Conservation (phyloP, 2,113 vertebrate genomes). For the Seriola rivoliana region DNA sequence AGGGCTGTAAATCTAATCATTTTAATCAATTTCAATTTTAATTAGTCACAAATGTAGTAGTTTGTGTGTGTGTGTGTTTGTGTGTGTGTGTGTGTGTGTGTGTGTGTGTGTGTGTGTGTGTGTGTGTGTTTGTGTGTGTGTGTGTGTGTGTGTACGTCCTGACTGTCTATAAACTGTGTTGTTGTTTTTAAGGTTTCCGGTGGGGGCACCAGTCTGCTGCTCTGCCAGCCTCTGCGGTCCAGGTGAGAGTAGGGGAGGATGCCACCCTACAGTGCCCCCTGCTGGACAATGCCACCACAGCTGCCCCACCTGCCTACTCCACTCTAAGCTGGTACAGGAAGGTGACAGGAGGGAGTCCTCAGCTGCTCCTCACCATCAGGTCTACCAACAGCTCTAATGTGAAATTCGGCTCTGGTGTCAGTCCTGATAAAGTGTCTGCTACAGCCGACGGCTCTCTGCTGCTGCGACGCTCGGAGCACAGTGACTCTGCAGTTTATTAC, state of each 20-base stretch:
- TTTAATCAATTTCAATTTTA: no score
- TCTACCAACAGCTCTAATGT: not conserved
- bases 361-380: constrained; percentile 40
- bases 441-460: constrained; percentile 34
- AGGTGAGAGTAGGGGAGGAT: constrained; percentile 46
- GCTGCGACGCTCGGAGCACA: constrained; percentile 21
- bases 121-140: no score
- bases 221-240: not conserved
- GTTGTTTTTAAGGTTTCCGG: not conserved
- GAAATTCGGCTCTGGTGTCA: constrained; percentile 1
- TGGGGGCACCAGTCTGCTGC: not conserved
- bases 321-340: constrained; percentile 70
- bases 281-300: not conserved
- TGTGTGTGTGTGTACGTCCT: no score
- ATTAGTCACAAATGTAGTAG: no score
- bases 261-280: constrained; percentile 65
- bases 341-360: not conserved
- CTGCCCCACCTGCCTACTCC: rapidly evolving
- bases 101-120: no score
- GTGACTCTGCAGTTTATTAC: constrained; percentile 58
- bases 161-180: no score
- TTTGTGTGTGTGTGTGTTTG: no score
- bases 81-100: no score
- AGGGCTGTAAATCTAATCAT: no score
- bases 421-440: not conserved